These are phyloP conservation scores for Enteromius afrohamiltoni DNA, from an alignment of 2,797 vertebrate genomes.

Conservation along the genomic window DNA sequence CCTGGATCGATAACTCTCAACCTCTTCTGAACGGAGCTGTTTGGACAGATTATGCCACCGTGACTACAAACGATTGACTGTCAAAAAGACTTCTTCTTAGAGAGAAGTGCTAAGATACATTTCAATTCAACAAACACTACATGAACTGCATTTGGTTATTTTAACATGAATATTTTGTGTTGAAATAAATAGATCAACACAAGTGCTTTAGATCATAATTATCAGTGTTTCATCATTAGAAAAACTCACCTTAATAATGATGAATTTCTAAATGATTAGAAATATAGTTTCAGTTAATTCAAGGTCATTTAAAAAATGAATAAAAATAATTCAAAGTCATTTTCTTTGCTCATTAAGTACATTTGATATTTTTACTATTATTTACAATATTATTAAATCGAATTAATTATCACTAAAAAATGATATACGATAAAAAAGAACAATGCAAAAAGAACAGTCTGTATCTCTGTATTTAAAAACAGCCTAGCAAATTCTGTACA, in stretches of 20 bases:
- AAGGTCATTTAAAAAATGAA: neutral
- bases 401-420: too few species aligned
- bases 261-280: neutral
- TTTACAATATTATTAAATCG: neutral
- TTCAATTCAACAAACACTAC: neutral
- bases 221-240: neutral
- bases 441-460: neutral
- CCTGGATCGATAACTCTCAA: slow-evolving; percentile 52
- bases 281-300: neutral
- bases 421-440: neutral
- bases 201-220: neutral
- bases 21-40: slow-evolving; percentile 42
- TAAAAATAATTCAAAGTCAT: neutral
- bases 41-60: slow-evolving; percentile 49
- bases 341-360: neutral
- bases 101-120: neutral
- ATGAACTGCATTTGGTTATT: neutral
- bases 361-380: neutral
- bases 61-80: slow-evolving; percentile 33
- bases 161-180: neutral
- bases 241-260: neutral
- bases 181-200: neutral
- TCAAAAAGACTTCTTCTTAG: slow-evolving; percentile 35
- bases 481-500: neutral
- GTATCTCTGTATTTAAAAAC: neutral